These are phyloP conservation scores for Acleris literana DNA, from an alignment of 2,888 invertebrate species.

Conservation along the genomic window DNA sequence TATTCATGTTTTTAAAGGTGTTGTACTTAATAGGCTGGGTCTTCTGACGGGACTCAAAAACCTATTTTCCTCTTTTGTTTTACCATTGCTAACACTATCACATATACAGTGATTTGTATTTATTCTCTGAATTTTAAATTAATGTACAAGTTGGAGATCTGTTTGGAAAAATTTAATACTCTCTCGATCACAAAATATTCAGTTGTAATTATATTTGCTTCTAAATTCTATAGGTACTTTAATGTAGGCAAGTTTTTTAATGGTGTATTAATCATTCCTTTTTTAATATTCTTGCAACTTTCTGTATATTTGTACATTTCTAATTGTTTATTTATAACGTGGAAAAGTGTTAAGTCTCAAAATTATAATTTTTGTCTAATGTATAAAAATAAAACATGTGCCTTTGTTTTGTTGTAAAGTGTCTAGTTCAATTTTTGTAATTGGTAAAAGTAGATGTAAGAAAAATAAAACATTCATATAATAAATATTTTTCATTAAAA, in stretches of 20 bases:
- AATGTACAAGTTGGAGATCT: conserved; percentile 35
- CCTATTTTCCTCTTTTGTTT: too few species aligned
- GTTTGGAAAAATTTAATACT: conserved; percentile 39
- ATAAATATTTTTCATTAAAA: neutral
- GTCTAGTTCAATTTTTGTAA: conserved; percentile 17
- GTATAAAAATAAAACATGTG: conserved; percentile 6
- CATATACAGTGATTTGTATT: too few species aligned
- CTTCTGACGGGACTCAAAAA: too few species aligned
- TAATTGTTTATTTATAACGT: neutral
- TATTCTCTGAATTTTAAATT: neutral
- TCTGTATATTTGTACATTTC: neutral
- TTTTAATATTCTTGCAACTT: neutral
- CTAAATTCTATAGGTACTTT: neutral
- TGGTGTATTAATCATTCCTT: neutral
- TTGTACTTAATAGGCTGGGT: conserved; percentile 21
- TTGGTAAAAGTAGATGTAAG: conserved; percentile 3
- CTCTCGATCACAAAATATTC: conserved; percentile 41
- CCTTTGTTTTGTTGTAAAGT: conserved; percentile 1
- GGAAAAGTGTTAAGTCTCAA: neutral
- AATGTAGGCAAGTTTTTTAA: neutral
- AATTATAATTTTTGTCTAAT: neutral
- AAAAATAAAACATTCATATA: conserved; percentile 12
- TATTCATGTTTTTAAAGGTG: neutral
- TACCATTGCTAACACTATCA: too few species aligned
- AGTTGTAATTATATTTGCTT: conserved; percentile 20